Percentiles rank a stretch among this genome's conserved stretches.
Conservation (phyloP, 2,113 vertebrate genomes). For the Meriones unguiculatus region DNA sequence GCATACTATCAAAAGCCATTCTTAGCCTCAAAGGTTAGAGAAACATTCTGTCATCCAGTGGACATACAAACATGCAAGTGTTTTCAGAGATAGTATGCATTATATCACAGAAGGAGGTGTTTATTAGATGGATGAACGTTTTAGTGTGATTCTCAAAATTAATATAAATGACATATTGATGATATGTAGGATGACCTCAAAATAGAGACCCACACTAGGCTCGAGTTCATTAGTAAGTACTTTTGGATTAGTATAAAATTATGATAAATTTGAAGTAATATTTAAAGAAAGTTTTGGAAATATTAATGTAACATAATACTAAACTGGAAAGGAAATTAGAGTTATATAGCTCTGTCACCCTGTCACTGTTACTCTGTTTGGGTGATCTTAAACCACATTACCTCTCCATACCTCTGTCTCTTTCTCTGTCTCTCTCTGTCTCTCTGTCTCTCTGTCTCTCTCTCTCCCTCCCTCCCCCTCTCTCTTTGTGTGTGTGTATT, state of each 20-base stretch:
- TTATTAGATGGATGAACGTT: background rate
- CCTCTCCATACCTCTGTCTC: rapidly evolving
- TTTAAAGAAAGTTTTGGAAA: background rate
- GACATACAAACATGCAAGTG: background rate
- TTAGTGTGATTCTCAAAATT: background rate
- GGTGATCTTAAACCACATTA: background rate
- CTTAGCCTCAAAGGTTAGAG: background rate
- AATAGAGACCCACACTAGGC: background rate
- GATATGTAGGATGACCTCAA: background rate
- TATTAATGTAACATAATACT: background rate
- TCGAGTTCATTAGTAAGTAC: background rate
- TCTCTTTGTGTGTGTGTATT: background rate
- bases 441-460: too few relatives aligned
- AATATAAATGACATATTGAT: background rate
- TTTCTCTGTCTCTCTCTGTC: background rate
- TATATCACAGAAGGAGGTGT: background rate
- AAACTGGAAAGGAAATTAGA: background rate
- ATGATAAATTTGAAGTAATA: background rate
- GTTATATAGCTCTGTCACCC: background rate
- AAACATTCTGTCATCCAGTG: background rate
- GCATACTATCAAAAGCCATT: background rate
- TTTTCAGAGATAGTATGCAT: background rate
- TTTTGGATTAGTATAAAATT: background rate
- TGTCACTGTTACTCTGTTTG: too few relatives aligned
- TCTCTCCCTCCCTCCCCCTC: too few relatives aligned